phyloP scores from a whole-genome alignment of 2,888 invertebrate species.

The Trilocha varians region DNA sequence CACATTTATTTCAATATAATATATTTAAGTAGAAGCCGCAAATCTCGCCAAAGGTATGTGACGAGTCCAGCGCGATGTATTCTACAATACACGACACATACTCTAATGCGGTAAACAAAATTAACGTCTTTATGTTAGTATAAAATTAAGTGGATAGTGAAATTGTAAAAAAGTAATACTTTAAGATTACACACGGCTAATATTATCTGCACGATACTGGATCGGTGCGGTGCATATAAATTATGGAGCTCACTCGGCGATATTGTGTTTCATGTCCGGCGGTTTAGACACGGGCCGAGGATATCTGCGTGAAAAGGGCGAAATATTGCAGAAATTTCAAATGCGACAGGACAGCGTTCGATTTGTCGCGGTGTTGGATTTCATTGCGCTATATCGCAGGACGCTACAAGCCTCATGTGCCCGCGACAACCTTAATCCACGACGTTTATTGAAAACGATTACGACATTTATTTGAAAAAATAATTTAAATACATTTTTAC shows the following conservation, averaged over 20 bases:
- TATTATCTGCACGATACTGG: constrained; percentile 42
- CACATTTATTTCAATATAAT: constrained; percentile 51
- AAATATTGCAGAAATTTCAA: constrained; percentile 72
- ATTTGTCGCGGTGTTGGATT: constrained; percentile 70
- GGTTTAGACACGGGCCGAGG: constrained; percentile 63
- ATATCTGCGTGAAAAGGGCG: constrained; percentile 71
- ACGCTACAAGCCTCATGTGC: constrained; percentile 47
- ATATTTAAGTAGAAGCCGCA: constrained; percentile 49
- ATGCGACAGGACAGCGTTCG: constrained; percentile 69
- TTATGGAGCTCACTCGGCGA: constrained; percentile 59
- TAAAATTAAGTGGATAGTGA: constrained; percentile 10
- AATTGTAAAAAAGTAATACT: constrained; percentile 23
- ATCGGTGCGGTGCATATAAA: constrained; percentile 54
- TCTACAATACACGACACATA: constrained; percentile 1
- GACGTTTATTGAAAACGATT: constrained; percentile 60
- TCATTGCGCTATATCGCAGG: constrained; percentile 58
- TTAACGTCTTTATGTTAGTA: background rate
- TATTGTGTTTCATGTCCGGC: constrained; percentile 72
- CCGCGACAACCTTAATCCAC: constrained; percentile 34
- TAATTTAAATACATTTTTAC: background rate
- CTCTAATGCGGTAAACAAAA: background rate
- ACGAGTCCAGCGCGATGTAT: constrained; percentile 2
- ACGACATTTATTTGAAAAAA: constrained; percentile 34
- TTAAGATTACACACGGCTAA: constrained; percentile 46
- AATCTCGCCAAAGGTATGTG: constrained; percentile 31